Conservation (phyloP, 2,888 invertebrate genomes). For the Teleogryllus oceanicus region DNA sequence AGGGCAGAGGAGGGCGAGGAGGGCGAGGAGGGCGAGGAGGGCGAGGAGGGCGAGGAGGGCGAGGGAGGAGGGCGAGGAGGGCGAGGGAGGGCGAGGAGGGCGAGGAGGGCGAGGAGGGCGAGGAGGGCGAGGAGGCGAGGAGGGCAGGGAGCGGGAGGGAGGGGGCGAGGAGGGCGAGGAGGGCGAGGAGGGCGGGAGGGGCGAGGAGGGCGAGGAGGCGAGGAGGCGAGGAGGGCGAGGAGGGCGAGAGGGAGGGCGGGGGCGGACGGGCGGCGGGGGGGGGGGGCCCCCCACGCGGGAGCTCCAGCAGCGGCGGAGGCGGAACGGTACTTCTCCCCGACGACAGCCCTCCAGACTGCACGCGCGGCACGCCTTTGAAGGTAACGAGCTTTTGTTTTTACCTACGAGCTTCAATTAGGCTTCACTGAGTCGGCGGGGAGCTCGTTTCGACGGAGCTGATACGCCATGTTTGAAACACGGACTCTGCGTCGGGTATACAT, state of each 20-base stretch:
- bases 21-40: too few relatives aligned
- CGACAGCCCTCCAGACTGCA: neutral
- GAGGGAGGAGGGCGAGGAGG: neutral
- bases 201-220: too few relatives aligned
- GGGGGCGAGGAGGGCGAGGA: too few relatives aligned
- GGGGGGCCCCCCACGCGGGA: too few relatives aligned
- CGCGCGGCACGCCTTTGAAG: constrained; percentile 18
- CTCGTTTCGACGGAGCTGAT: neutral
- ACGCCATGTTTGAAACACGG: constrained; percentile 1
- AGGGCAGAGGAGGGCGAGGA: neutral
- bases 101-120: too few relatives aligned
- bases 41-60: too few relatives aligned
- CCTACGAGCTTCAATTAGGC: constrained; percentile 18
- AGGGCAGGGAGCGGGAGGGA: too few relatives aligned
- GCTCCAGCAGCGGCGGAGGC: neutral
- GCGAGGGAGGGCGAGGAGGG: neutral
- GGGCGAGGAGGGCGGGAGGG: too few relatives aligned
- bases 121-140: too few relatives aligned
- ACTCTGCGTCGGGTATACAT: neutral
- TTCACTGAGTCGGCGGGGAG: neutral
- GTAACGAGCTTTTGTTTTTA: constrained; percentile 18
- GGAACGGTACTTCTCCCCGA: too few relatives aligned
- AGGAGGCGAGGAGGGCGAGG: too few relatives aligned
- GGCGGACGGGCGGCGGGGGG: too few relatives aligned
- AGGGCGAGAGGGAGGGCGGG: neutral